These are phyloP conservation scores for Chitala chitala DNA, from an alignment of 2,113 vertebrate genomes.

Conservation along the genomic window DNA sequence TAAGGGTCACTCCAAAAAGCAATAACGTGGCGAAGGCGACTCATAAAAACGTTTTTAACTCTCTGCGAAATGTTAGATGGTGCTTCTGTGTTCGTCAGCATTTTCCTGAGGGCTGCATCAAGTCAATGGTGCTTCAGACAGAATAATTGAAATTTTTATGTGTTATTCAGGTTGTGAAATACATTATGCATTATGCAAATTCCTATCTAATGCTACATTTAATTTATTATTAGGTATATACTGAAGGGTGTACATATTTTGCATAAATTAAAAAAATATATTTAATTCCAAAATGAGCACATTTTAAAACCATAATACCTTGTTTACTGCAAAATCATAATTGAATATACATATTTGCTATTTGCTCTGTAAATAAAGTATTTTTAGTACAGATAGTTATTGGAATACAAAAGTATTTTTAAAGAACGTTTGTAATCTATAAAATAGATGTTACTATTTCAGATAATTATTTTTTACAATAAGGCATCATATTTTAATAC, in stretches of 20 bases:
- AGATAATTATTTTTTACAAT: too few species aligned
- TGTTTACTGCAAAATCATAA: not conserved
- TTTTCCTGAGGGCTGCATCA: slow-evolving; percentile 14
- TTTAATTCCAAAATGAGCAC: slow-evolving; percentile 38
- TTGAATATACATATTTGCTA: not conserved
- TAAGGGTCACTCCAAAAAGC: not conserved
- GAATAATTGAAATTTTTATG: slow-evolving; percentile 36
- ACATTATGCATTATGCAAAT: slow-evolving; percentile 27
- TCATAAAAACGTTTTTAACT: not conserved
- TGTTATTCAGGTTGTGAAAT: slow-evolving; percentile 49
- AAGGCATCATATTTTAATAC: too few species aligned
- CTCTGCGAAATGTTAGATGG: not conserved
- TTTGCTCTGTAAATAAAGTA: not conserved
- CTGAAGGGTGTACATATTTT: slow-evolving; percentile 49
- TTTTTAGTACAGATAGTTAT: too few species aligned
- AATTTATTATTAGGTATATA: slow-evolving; percentile 49
- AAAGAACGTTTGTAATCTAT: too few species aligned
- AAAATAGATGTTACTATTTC: too few species aligned
- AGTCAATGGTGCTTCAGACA: slow-evolving; percentile 24
- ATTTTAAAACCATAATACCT: not conserved
- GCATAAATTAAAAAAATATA: slow-evolving; percentile 48
- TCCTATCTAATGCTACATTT: slow-evolving; percentile 26
- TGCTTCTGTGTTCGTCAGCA: slow-evolving; percentile 12
- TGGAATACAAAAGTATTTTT: too few species aligned
- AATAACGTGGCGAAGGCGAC: not conserved